A percentile compares a stretch with the other conserved stretches of the same genome.
phyloP scores from a whole-genome alignment of 2,888 invertebrate genomes.

The Spatulosminthurus flaviceps region DNA sequence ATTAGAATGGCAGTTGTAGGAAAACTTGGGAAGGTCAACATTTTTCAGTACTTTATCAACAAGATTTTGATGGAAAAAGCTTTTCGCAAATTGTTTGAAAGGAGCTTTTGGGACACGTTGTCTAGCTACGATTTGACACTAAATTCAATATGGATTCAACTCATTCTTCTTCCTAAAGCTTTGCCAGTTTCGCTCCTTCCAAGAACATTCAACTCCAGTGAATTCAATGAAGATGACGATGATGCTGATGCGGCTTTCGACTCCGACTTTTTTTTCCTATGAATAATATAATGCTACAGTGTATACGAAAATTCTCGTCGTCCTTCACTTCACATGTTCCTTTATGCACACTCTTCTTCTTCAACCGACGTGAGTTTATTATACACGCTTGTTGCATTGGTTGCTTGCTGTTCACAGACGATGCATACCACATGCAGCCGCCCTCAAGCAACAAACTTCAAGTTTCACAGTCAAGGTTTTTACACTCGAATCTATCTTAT shows the following conservation, averaged over 20 bases:
- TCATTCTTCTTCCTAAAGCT: too few relatives aligned
- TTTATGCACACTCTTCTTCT: slow-evolving; percentile 1
- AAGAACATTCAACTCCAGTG: slow-evolving; percentile 7
- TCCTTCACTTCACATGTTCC: slow-evolving; percentile 46
- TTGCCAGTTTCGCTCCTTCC: not conserved
- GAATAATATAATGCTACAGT: not conserved
- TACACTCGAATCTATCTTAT: slow-evolving; percentile 13
- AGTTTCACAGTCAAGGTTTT: slow-evolving; percentile 28
- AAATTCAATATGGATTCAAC: slow-evolving; percentile 25
- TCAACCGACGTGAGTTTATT: not conserved
- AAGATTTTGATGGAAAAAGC: not conserved
- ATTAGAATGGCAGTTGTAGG: slow-evolving; percentile 12
- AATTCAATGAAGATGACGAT: slow-evolving; percentile 12
- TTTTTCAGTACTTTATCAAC: not conserved
- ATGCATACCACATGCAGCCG: too few relatives aligned
- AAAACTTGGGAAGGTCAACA: not conserved
- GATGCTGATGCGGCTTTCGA: slow-evolving; percentile 25
- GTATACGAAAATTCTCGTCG: slow-evolving; percentile 34
- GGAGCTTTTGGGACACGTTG: too few relatives aligned
- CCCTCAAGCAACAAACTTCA: slow-evolving; percentile 25
- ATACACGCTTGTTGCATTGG: not conserved
- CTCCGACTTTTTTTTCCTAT: slow-evolving; percentile 16
- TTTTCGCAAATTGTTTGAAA: not conserved
- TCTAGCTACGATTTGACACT: not conserved
- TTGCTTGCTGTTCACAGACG: too few relatives aligned